Evolutionary conservation across 2,113 vertebrate species (phyloP), one percentile per base, ranked within the genome.

Genomic region (Istiophorus platypterus): DNA sequence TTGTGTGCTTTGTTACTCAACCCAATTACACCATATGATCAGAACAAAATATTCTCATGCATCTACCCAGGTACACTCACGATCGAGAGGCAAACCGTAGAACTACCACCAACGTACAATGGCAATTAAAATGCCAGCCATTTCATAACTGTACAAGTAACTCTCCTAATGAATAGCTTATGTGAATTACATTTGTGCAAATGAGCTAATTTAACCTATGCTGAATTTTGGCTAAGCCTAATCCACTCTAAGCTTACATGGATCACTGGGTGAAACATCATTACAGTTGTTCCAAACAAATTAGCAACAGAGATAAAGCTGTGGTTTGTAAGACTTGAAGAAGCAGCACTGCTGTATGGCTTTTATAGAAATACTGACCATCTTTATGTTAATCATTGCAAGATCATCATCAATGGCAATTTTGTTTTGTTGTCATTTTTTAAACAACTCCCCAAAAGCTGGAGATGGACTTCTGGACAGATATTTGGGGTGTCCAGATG

Each of bases 161-260:
- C 65, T 37, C 71, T 22, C 57, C 81, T 88, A 84, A 89, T 89
- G 82, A 89, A 82, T 52, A 67, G 61, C 70, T 57, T 52, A 45
- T 12, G 61, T 22, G 42, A 72, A 52, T n/a, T 8, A 22, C 27
- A 41, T 27, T 63, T 39, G 4, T 24, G 45, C 45, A 56, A 63
- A 13, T 0, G 31, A 67, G 42, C n/a, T 22, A 29, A 81, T 81
- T 78, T 54, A 64, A 67, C 63, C 70, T 2, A 31, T 15, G 62
- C 17, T 45, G 39, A 52, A 57, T 42, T 67, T 29, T 72, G 42
- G 72, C 24, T 68, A 52, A 26, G 67, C 49, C 17, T 24, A 76
- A 82, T 82, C 29, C 15, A 29, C 26, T 54, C 37, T 11, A 37
- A 67, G 24, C 52, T 24, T 18, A 7, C 27, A 69, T 15, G 69